Conservation (phyloP, 2,888 invertebrate genomes). For the Drosophila cognata region DNA sequence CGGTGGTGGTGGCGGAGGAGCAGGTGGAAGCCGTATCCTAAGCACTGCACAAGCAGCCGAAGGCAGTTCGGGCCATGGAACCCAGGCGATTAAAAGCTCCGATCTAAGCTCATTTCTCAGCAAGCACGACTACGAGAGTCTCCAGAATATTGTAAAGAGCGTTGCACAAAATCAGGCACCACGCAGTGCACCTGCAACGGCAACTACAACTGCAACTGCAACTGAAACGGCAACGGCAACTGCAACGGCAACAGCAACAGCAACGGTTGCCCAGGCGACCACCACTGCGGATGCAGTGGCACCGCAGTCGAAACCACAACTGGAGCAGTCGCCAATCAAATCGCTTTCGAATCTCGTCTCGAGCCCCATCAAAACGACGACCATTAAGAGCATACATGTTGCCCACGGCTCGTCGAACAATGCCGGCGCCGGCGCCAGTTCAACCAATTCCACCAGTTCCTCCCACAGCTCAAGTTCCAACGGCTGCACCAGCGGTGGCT, state of each 20-base stretch:
- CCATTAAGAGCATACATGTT: conserved; percentile 82
- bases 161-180: conserved; percentile 72
- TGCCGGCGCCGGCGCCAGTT: conserved; percentile 35
- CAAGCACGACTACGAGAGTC: conserved; percentile 81
- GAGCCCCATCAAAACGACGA: conserved; percentile 85
- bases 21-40: not conserved
- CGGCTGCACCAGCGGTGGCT: conserved; percentile 54
- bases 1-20: not conserved
- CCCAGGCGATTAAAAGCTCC: conserved; percentile 59
- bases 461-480: conserved; percentile 25
- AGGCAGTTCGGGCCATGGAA: conserved; percentile 6
- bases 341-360: conserved; percentile 88
- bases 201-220: not conserved
- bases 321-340: conserved; percentile 87
- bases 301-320: conserved; percentile 33
- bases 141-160: conserved; percentile 83
- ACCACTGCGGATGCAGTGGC: not conserved
- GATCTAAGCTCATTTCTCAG: conserved; percentile 80
- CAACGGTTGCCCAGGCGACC: not conserved
- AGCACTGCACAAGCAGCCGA: conserved; percentile 14
- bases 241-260: conserved; percentile 14
- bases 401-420: conserved; percentile 2
- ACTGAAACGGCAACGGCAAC: not conserved
- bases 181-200: conserved; percentile 30
- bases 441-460: conserved; percentile 13